Base-by-base conservation (phyloP, 2,113 vertebrate genomes). In the Ictidomys tridecemlineatus region DNA sequence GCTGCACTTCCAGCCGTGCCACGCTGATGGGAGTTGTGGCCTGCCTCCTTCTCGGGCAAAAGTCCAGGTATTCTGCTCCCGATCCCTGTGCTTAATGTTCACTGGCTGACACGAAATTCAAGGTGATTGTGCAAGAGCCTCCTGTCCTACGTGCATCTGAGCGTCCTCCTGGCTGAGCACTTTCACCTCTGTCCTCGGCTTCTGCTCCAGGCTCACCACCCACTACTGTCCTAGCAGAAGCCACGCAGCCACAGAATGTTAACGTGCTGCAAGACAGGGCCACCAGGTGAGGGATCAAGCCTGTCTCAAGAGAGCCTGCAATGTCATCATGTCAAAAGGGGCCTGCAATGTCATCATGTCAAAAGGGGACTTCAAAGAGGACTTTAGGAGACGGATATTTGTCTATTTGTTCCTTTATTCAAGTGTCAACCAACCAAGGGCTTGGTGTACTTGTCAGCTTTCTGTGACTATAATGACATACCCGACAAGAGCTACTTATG, bases 101-200 rank as follows among this genome's bases (percentile, higher is more conserved):
- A 61, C 30, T 85, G 73, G 93, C 61, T 85, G 76, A 82, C 76
- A 77, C 13, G 51, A 77, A 94, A 63, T 85, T 90, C 73, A 48
- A 78, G 77, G 83, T 70, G 72, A 48, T 95, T 13, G 18, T 13
- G 45, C 13, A 61, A 82, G 72, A 63, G 39, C 32, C 8, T 88
- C 76, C 45, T 42, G 80, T 80, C 37, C 88, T 79, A 77, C 80
- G 80, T 69, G 94, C 67, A 30, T 73, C 67, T 63, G 5, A 53
- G 89, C 70, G 7, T 93, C 39, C 89, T 24, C 85, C 74, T 1
- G 20, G 63, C 76, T 28, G 91, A 95, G 65, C 85, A 30, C 73
- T 95, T 96, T 87, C 65, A 53, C 53, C 37, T 32, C 79, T 80
- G 16, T 39, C 65, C 65, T 77, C 13, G 0, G 37, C 37, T 88